Evolutionary conservation across 1,140 invertebrate genomes (phyloP), one percentile per base, ranked within the genome.

Genomic region (Drosophila leontia): DNA sequence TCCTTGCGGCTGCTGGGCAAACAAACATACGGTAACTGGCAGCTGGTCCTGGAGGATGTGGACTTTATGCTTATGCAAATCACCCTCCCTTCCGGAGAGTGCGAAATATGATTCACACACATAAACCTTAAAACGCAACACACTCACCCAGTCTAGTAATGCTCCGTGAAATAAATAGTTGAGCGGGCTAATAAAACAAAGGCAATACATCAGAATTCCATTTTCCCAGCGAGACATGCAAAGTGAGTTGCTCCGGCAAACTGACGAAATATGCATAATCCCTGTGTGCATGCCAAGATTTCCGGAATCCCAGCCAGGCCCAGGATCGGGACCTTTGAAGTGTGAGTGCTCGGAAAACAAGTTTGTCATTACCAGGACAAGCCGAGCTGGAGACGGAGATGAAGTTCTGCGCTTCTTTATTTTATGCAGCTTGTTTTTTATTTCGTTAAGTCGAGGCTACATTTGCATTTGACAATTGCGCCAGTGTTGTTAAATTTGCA

Each of bases 61-160:
- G 84, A 84, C 84, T 87, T 87, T 87, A 87, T 87, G 80, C 82
- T 88, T 87, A 87, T 87, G 84, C 82, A 87, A 88, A 87, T 87
- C 75, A 83, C 61, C 86, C 70, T 58, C 56, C 47, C 78, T 69
- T 75, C 80, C 80, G 80, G 84, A 78, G 72, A 87, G 84, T 87
- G 84, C 84, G 82, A 88, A 87, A 87, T 87, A 87, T 87, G 80
- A 87, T 87, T 78, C 71, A 3, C 41, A 29, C 42, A 15, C 72
- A 87, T 87, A 78, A 87, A 78, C 80, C 80, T 87, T 68, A 80
- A 88, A 80, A 59, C 56, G 76, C 51, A 68, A 47, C 50, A 47
- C 50, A 71, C 45, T 62, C 53, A 37, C 50, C 61, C 37, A 60
- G 53, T 55, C 34, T 55, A 41, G 48, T 63, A 59, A 68, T 78